Evolutionary conservation across 2,797 vertebrate species (phyloP).

Genomic region (Staurois parvus): DNA sequence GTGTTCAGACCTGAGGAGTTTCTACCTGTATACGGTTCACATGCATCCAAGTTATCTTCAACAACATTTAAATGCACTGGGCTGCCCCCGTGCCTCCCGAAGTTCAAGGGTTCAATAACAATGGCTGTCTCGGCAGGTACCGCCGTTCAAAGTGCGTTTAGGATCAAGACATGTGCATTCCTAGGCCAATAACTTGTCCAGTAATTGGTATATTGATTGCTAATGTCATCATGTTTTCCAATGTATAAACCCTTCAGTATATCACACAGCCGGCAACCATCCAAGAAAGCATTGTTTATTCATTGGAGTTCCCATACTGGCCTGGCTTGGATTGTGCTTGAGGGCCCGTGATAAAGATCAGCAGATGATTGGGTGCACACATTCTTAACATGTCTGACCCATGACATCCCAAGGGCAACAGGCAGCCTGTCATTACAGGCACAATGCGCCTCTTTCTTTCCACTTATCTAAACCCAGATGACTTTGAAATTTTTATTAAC

Average conservation of each 20-base stretch:
- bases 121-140: conserved; percentile 43
- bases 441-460: conserved; percentile 96
- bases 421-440: conserved; percentile 92
- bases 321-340: conserved; percentile 92
- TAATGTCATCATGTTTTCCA: conserved; percentile 95
- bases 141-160: conserved; percentile 68
- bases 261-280: conserved; percentile 86
- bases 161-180: conserved; percentile 73
- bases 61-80: conserved; percentile 42
- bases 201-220: conserved; percentile 95
- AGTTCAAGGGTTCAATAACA: conserved; percentile 65
- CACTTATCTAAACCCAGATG: conserved; percentile 94
- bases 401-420: conserved; percentile 92
- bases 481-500: conserved; percentile 99
- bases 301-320: conserved; percentile 91
- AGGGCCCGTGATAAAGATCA: conserved; percentile 96
- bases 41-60: conserved; percentile 6
- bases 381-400: conserved; percentile 99
- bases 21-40: neutral
- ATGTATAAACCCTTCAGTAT: conserved; percentile 81
- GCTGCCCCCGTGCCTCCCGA: conserved; percentile 29
- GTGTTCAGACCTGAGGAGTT: conserved; percentile 22
- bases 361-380: conserved; percentile 97
- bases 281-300: conserved; percentile 96
- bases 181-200: conserved; percentile 89